Conservation (phyloP, 2,113 vertebrate species). For the Seriola rivoliana region DNA sequence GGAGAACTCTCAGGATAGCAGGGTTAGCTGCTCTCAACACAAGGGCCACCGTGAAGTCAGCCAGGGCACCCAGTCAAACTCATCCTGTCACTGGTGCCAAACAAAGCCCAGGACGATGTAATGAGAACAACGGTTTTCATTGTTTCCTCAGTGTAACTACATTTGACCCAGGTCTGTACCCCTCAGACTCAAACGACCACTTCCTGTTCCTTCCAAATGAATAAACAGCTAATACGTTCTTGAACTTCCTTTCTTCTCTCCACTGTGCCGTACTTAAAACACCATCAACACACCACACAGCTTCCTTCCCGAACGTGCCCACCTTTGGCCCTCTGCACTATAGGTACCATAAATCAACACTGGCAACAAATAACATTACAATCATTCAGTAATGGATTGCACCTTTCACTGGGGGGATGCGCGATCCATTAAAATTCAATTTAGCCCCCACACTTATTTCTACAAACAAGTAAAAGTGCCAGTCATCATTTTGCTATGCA, state of each 20-base stretch:
- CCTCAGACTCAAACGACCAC: not conserved
- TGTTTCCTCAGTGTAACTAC: slow-evolving; percentile 12
- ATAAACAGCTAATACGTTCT: slow-evolving; percentile 49
- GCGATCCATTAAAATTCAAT: slow-evolving; percentile 93
- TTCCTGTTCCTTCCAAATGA: slow-evolving; percentile 32
- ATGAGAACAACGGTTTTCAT: not conserved
- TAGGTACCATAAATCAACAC: slow-evolving; percentile 81
- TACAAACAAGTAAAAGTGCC: slow-evolving; percentile 84
- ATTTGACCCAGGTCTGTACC: slow-evolving; percentile 24
- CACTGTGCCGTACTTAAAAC: slow-evolving; percentile 67
- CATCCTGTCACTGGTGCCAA: not conserved
- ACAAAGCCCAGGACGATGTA: not conserved
- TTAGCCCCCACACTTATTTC: slow-evolving; percentile 89
- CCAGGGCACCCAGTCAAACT: not conserved
- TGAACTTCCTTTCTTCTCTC: slow-evolving; percentile 38
- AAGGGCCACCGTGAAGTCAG: slow-evolving; percentile 34
- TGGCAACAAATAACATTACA: slow-evolving; percentile 83
- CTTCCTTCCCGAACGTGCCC: slow-evolving; percentile 70
- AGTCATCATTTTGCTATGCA: slow-evolving; percentile 85
- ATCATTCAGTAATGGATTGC: slow-evolving; percentile 90
- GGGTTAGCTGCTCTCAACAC: slow-evolving; percentile 25
- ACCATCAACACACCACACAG: slow-evolving; percentile 69
- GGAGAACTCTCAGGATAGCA: slow-evolving; percentile 40
- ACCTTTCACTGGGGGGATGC: slow-evolving; percentile 86
- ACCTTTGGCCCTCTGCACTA: slow-evolving; percentile 71